These are phyloP conservation scores for Catocala nupta DNA, from an alignment of 2,888 invertebrate genomes.

Conservation along the genomic window DNA sequence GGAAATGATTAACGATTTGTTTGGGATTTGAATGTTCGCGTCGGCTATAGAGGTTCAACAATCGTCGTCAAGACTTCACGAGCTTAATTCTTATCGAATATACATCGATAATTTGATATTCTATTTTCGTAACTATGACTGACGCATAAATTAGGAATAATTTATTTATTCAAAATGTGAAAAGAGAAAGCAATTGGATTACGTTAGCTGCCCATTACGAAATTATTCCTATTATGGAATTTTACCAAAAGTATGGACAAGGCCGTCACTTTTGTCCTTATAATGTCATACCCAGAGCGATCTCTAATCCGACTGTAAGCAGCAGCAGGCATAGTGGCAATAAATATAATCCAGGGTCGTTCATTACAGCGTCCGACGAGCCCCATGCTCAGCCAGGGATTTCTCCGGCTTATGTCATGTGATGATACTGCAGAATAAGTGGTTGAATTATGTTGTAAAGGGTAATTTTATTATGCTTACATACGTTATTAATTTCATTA, in stretches of 20 bases:
- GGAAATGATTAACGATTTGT: too few relatives aligned
- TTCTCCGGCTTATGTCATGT: slow-evolving; percentile 3
- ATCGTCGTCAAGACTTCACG: too few relatives aligned
- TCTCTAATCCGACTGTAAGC: slow-evolving; percentile 2
- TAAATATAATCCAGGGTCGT: slow-evolving; percentile 6
- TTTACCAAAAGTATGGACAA: not conserved
- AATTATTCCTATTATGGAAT: not conserved
- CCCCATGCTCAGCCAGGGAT: not conserved
- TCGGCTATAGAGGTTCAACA: too few relatives aligned
- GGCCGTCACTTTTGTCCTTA: not conserved
- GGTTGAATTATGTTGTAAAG: slow-evolving; percentile 3
- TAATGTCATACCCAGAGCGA: slow-evolving; percentile 10
- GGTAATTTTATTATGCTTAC: not conserved
- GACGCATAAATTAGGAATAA: too few relatives aligned
- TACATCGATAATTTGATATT: too few relatives aligned
- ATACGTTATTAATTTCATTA: too few relatives aligned
- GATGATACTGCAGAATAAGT: not conserved
- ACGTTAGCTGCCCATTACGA: not conserved
- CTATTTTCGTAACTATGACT: too few relatives aligned
- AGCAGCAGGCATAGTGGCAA: slow-evolving; percentile 6
- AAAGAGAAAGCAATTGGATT: not conserved
- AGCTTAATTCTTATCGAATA: too few relatives aligned
- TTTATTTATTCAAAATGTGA: too few relatives aligned
- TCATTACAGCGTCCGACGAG: not conserved
- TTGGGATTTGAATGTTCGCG: too few relatives aligned